Evolutionary conservation across 2,797 vertebrate species (phyloP).

Genomic region (Dendrocincla fuliginosa): DNA sequence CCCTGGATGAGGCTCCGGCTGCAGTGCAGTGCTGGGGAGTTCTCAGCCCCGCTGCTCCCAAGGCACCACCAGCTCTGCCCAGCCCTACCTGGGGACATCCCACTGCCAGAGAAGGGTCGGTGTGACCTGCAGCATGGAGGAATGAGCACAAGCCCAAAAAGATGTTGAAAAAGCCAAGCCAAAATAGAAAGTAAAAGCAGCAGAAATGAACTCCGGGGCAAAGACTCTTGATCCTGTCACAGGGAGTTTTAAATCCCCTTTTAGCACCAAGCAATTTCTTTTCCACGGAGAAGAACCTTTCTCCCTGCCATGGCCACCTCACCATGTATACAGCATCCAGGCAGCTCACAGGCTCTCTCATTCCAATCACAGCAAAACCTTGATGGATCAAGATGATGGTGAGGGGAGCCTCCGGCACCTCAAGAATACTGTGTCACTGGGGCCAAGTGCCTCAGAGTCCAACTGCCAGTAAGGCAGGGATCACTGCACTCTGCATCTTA

Average conservation of each 20-base stretch:
- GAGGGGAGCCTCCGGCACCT: neutral
- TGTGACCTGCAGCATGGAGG: fast-evolving
- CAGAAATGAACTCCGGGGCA: neutral
- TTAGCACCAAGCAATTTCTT: neutral
- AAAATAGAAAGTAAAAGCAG: neutral
- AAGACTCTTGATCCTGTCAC: conserved; percentile 37
- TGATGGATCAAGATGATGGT: neutral
- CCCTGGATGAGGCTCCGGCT: fast-evolving
- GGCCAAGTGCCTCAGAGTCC: neutral
- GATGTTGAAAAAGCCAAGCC: neutral
- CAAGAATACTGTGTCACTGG: neutral
- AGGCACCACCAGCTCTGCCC: neutral
- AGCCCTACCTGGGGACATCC: neutral
- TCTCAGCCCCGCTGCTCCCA: fast-evolving
- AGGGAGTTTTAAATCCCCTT: conserved; percentile 36
- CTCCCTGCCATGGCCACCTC: neutral
- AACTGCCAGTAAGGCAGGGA: neutral
- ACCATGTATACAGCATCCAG: fast-evolving
- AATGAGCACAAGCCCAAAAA: neutral
- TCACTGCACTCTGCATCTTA: neutral
- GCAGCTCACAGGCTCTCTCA: neutral
- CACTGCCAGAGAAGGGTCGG: neutral
- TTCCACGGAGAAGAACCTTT: neutral
- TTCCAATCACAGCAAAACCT: neutral
- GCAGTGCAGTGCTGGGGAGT: neutral